phyloP scores from a whole-genome alignment of 2,888 invertebrate genomes.

The Eristalinus sepulchralis region DNA sequence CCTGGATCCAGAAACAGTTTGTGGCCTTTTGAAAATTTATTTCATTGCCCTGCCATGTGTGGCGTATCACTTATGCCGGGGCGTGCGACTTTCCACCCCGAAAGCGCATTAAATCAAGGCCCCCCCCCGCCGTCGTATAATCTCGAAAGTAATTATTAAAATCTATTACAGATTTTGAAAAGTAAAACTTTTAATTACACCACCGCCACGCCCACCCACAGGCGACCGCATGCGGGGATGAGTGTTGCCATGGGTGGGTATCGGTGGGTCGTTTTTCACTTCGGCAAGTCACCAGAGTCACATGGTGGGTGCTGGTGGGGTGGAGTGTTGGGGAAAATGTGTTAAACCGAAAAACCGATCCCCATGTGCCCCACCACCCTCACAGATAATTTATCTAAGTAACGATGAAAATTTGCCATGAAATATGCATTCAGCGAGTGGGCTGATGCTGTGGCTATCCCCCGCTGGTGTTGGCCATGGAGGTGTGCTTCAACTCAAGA shows the following conservation, averaged over 20 bases:
- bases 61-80: conserved; percentile 3
- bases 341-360: conserved; percentile 1
- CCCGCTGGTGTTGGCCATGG: not conserved
- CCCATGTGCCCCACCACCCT: not conserved
- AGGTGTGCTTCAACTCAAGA: not conserved
- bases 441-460: not conserved
- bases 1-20: not conserved
- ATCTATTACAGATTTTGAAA: conserved; percentile 47
- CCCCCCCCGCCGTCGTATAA: not conserved
- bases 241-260: not conserved
- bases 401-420: conserved; percentile 13
- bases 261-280: not conserved
- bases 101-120: conserved; percentile 35
- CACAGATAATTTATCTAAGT: conserved; percentile 21
- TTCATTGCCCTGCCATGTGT: conserved; percentile 2
- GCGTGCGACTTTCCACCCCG: not conserved
- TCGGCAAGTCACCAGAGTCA: not conserved
- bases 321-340: not conserved
- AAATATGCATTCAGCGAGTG: conserved; percentile 13
- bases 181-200: conserved; percentile 44
- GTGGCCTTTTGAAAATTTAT: conserved; percentile 6
- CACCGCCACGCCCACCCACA: not conserved
- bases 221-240: not conserved
- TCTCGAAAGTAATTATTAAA: conserved; percentile 37
- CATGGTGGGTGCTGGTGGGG: not conserved